These are phyloP conservation scores for Nilaparvata lugens DNA, from an alignment of 1,140 invertebrate genomes.

Conservation along the genomic window DNA sequence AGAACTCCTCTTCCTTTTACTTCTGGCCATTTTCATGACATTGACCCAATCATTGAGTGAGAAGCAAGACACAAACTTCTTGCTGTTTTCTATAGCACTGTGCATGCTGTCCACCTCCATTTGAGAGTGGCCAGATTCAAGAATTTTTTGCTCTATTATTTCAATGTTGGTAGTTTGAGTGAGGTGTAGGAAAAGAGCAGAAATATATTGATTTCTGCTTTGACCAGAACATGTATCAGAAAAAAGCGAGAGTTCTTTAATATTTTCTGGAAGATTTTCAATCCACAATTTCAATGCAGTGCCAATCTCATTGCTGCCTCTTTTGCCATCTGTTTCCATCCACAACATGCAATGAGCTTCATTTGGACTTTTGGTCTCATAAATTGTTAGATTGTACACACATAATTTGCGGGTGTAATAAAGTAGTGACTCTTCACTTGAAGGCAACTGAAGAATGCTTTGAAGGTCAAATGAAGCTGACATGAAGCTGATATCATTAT, in stretches of 20 bases:
- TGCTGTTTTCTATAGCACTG: neutral
- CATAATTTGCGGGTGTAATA: constrained; percentile 23
- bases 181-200: no score
- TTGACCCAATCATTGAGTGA: neutral
- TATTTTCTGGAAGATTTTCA: constrained; percentile 9
- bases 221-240: constrained; percentile 24
- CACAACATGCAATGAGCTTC: constrained; percentile 17
- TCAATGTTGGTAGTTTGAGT: no score
- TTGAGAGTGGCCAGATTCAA: no score
- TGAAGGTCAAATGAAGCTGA: neutral
- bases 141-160: no score
- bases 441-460: constrained; percentile 16
- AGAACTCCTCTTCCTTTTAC: constrained; percentile 5
- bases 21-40: constrained; percentile 11
- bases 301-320: constrained; percentile 22
- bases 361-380: constrained; percentile 17
- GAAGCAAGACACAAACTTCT: neutral
- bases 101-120: no score
- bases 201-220: constrained; percentile 22
- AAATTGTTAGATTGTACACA: constrained; percentile 23
- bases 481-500: neutral
- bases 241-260: constrained; percentile 21
- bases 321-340: constrained; percentile 22
- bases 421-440: constrained; percentile 11
- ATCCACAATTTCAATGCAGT: constrained; percentile 17